Percentiles rank a stretch among this genome's conserved stretches.
Conservation (phyloP, 1,140 invertebrate species). For the Dendroctonus valens region DNA sequence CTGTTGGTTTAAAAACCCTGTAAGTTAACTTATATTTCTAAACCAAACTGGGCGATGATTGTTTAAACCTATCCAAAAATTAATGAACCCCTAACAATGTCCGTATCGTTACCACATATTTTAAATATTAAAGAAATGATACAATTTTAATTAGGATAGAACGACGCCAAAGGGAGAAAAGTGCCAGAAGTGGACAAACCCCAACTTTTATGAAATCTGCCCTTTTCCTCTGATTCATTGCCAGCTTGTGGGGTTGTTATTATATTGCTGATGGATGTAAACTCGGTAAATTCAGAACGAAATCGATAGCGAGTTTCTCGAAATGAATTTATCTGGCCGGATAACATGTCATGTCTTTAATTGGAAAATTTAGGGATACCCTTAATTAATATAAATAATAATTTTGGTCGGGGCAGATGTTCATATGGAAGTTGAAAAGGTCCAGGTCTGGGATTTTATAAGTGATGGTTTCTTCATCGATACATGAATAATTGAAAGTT, state of each 20-base stretch:
- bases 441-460: no score
- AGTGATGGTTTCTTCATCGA: no score
- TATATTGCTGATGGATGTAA: conserved; percentile 11
- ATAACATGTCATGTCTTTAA: not conserved
- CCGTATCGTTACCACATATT: conserved; percentile 21
- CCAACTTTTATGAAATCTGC: conserved; percentile 26
- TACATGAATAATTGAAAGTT: no score
- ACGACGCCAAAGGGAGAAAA: conserved; percentile 21
- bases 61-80: not conserved
- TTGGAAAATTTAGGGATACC: not conserved
- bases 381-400: not conserved
- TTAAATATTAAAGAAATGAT: conserved; percentile 22
- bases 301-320: conserved; percentile 10
- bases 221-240: conserved; percentile 24
- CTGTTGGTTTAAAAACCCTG: no score
- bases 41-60: no score
- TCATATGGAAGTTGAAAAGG: no score
- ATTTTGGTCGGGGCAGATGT: not conserved
- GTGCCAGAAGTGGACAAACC: conserved; percentile 22
- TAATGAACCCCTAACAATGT: conserved; percentile 2
- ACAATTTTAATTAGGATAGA: conserved; percentile 21
- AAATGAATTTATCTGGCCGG: conserved; percentile 8
- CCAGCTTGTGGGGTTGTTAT: conserved; percentile 24
- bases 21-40: no score
- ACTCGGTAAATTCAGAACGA: conserved; percentile 9